These are phyloP conservation scores for Phenganax marumi DNA, from an alignment of 92 coral and sea anemone genomes.

Conservation along the genomic window DNA sequence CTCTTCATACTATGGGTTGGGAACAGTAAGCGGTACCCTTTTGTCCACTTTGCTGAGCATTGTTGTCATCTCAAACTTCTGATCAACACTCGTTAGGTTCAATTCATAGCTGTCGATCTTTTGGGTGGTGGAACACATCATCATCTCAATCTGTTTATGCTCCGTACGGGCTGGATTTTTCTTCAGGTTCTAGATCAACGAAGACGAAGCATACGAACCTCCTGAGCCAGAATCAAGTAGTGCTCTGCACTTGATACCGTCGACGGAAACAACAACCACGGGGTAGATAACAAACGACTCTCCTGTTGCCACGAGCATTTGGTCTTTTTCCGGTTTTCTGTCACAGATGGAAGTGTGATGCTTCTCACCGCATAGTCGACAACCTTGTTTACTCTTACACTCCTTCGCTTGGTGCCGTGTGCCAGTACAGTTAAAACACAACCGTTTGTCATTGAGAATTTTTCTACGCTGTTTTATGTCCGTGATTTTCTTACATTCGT, in stretches of 20 bases:
- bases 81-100: conserved; percentile 41
- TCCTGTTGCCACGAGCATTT: conserved; percentile 43
- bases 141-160: conserved; percentile 43
- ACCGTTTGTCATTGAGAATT: not conserved
- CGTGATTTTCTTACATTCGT: not conserved
- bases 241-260: conserved; percentile 51
- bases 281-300: conserved; percentile 35
- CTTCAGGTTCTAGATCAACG: conserved; percentile 28
- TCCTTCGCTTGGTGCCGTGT: not conserved
- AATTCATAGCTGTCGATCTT: conserved; percentile 47
- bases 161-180: not conserved
- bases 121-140: conserved; percentile 53
- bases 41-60: conserved; percentile 41
- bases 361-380: conserved; percentile 43
- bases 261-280: conserved; percentile 42
- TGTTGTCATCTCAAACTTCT: conserved; percentile 15
- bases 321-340: conserved; percentile 35
- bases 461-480: not conserved
- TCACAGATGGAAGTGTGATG: conserved; percentile 63
- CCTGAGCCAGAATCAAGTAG: conserved; percentile 55
- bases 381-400: not conserved
- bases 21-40: conserved; percentile 27
- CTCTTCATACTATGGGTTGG: conserved; percentile 21
- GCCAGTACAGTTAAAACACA: conserved; percentile 18
- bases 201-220: conserved; percentile 43